Base-by-base conservation (phyloP, 2,797 vertebrate species). In the Catharus ustulatus region DNA sequence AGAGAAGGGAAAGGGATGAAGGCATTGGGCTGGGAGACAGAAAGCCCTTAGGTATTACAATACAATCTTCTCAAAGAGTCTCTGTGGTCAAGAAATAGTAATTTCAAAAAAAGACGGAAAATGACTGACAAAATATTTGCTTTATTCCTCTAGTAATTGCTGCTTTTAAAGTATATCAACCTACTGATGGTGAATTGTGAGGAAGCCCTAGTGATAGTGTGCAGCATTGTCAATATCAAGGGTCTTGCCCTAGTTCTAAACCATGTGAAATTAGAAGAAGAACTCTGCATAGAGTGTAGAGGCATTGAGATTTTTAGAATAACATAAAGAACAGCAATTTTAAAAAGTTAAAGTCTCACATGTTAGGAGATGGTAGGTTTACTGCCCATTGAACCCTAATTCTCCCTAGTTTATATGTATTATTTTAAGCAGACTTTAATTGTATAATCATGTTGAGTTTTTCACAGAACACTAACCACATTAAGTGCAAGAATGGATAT, bases 391-490 rank as follows among this genome's bases (percentile, higher is more conserved):
- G 87, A 85, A 75, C 26, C 29, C 29, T 81, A 46, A 58, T 66
- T 91, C 55, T 90, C 76, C 73, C 46, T 71, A 62, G 58, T 76
- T 90, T 73, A 34, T 43, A 61, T 1, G 13, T 34, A 86, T 90
- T 84, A 88, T 79, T 94, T 94, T 79, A 93, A 76, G 85, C 36
- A 88, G 73, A 34, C 36, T 62, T 72, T 93, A 94, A 96, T 91
- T 94, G 93, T 84, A 95, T 86, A 93, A 86, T 48, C 69, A 5
- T 92, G 92, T 90, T 82, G 73, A 76, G 74, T 67, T 88, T 93
- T 90, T 64, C 84, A 90, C 84, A 95, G 74, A 90, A 90, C 84
- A 66, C 74, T 91, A 87, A 81, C 21, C 75, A 80, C 64, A 77
- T 93, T 89, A 88, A 87, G 92, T 89, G 78, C 75, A 80, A 92